phyloP scores from a whole-genome alignment of 1,140 invertebrate genomes.

The Drosophila subpulchrella region DNA sequence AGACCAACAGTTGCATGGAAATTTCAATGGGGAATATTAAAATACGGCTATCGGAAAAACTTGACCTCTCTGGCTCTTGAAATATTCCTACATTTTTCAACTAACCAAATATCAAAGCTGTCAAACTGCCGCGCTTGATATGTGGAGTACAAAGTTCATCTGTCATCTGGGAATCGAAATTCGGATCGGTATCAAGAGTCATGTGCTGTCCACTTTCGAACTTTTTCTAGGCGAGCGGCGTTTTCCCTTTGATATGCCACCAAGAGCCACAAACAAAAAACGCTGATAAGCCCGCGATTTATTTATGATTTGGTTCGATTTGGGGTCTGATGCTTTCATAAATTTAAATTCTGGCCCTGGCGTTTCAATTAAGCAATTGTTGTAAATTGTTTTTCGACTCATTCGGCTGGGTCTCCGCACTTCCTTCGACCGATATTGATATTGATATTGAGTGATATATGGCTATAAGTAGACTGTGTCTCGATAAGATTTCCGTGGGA shows the following conservation, averaged over 20 bases:
- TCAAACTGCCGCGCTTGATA: constrained; percentile 5
- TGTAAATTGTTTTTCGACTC: constrained; percentile 68
- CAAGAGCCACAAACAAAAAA: constrained; percentile 40
- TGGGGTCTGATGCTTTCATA: constrained; percentile 70
- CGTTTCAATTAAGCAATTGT: constrained; percentile 80
- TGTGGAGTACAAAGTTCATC: constrained; percentile 48
- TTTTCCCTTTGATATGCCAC: constrained; percentile 65
- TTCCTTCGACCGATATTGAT: constrained; percentile 47
- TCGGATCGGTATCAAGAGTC: constrained; percentile 48
- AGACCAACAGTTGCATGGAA: not conserved
- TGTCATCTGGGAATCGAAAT: constrained; percentile 19
- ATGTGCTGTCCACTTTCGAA: constrained; percentile 61
- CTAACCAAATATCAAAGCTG: constrained; percentile 5
- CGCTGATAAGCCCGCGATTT: constrained; percentile 75
- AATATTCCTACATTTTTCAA: constrained; percentile 5
- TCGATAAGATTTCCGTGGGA: constrained; percentile 19
- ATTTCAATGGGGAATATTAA: constrained; percentile 6
- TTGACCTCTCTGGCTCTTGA: constrained; percentile 25
- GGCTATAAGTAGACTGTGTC: constrained; percentile 14
- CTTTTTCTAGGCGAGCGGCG: constrained; percentile 58
- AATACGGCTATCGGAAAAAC: constrained; percentile 19
- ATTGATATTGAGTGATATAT: constrained; percentile 74
- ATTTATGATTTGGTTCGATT: constrained; percentile 80
- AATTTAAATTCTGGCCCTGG: constrained; percentile 73
- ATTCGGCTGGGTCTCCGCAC: constrained; percentile 1